Evolutionary conservation across 2,888 invertebrate genomes (phyloP).

Genomic region (Stegophylla sp.): DNA sequence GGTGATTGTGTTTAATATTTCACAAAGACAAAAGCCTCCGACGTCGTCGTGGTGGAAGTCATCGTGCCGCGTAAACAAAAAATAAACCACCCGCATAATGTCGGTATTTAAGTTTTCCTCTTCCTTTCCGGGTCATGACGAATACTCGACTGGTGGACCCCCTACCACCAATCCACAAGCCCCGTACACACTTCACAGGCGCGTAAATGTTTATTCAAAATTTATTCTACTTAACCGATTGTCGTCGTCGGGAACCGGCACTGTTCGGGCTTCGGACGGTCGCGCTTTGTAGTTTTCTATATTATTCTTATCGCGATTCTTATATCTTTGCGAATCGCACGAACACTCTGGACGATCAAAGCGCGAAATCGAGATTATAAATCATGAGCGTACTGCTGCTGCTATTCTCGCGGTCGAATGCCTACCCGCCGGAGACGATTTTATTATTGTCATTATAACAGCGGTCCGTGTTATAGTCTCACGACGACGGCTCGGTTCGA

Average conservation of each 20-base stretch:
- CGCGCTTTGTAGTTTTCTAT: too few relatives aligned
- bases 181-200: neutral
- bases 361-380: too few relatives aligned
- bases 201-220: neutral
- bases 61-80: neutral
- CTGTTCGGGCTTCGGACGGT: neutral
- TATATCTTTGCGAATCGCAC: too few relatives aligned
- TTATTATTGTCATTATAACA: too few relatives aligned
- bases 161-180: too few relatives aligned
- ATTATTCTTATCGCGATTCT: too few relatives aligned
- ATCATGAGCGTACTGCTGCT: too few relatives aligned
- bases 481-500: too few relatives aligned
- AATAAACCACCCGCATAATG: neutral
- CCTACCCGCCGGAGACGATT: too few relatives aligned
- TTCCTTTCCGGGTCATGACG: neutral
- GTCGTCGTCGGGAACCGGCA: neutral
- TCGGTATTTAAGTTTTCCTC: neutral
- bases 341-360: too few relatives aligned
- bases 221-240: neutral
- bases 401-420: too few relatives aligned
- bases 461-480: too few relatives aligned
- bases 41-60: neutral
- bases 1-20: constrained; percentile 10
- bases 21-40: neutral
- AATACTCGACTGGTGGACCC: neutral